Base-by-base conservation (phyloP, 92 coral and sea anemone species). In the Porites evermanni region DNA sequence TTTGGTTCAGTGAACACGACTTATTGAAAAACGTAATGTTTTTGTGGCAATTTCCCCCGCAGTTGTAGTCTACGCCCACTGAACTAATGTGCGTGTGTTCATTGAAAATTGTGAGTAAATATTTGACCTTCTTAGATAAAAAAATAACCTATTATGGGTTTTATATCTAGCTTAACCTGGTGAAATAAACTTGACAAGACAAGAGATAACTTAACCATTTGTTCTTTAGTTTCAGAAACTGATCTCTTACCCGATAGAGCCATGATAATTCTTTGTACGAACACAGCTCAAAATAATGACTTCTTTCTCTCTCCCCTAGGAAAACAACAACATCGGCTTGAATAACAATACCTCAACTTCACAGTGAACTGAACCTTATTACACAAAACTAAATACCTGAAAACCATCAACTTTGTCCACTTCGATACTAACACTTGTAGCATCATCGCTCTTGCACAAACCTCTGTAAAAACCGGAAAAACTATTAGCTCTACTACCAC, bases 381-480 rank as follows among this genome's bases (percentile, higher is more conserved):
- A 8, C 1, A 38, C 20, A 47, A 32, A 18, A 23, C 24, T 7
- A 72, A 75, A 26, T 54, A 89, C 98, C 88, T 97, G 99, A 77
- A 97, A 97, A 63, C 98, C 96, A 84, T 97, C 99, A 21, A 97
- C 99, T 8, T 98, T 95, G 77, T 90, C 92, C 47, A 97, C 99
- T 87, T 97, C 95, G 17, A 97, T 93, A n/a, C n/a, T n/a, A 2
- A 18, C 32, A 19, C 16, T 11, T 56, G 61, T 10, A 56, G 61
- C 12, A 56, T 5, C 61, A 12, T 53, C 11, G 58, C 58, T 12
- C 2, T 53, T 53, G 58, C 7, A 53, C 7, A 53, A 12, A 53
- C 61, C 61, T 56, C 61, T 56, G 61, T 12, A 14, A 11, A 1
- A 17, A 56, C 12, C 14, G 12, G 61, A 56, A 11, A 38, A 38